phyloP scores from a whole-genome alignment of 92 coral and sea anemone genomes.

The Epizoanthus fatuus region DNA sequence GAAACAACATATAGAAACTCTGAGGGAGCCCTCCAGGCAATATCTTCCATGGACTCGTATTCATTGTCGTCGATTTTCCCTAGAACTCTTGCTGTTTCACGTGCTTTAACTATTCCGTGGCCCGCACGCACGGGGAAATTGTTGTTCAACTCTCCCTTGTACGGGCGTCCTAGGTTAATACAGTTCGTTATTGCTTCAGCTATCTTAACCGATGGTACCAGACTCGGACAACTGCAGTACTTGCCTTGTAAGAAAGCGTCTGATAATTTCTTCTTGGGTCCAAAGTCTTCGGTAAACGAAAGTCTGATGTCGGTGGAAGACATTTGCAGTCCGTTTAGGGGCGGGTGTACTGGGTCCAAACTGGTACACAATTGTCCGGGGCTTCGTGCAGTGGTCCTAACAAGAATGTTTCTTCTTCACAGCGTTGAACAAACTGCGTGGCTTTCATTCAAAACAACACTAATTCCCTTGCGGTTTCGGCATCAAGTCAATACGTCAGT shows the following conservation, averaged over 20 bases:
- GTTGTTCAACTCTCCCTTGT: slow-evolving; percentile 16
- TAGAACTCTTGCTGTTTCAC: not conserved
- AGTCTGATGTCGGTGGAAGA: slow-evolving; percentile 29
- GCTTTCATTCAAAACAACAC: too few relatives aligned
- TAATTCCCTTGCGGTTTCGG: too few relatives aligned
- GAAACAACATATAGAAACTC: not conserved
- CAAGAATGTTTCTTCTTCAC: too few relatives aligned
- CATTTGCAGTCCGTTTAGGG: slow-evolving; percentile 2
- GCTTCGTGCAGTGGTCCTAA: too few relatives aligned
- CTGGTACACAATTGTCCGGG: not conserved
- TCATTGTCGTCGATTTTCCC: slow-evolving; percentile 41
- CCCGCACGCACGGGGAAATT: not conserved
- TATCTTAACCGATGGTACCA: slow-evolving; percentile 24
- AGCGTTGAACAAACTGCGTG: too few relatives aligned
- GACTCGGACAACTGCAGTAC: slow-evolving; percentile 42
- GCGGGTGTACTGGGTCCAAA: too few relatives aligned
- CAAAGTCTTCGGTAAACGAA: slow-evolving; percentile 15
- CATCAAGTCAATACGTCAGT: not conserved
- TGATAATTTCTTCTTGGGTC: slow-evolving; percentile 11
- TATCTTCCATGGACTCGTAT: slow-evolving; percentile 12
- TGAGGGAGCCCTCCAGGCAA: slow-evolving; percentile 16
- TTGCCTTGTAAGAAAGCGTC: slow-evolving; percentile 44
- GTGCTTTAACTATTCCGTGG: not conserved
- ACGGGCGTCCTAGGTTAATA: slow-evolving; percentile 26
- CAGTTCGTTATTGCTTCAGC: slow-evolving; percentile 41